Evolutionary conservation across 2,888 invertebrate species (phyloP), one percentile per base, ranked within the genome.

Genomic region (Camponotus fellah): DNA sequence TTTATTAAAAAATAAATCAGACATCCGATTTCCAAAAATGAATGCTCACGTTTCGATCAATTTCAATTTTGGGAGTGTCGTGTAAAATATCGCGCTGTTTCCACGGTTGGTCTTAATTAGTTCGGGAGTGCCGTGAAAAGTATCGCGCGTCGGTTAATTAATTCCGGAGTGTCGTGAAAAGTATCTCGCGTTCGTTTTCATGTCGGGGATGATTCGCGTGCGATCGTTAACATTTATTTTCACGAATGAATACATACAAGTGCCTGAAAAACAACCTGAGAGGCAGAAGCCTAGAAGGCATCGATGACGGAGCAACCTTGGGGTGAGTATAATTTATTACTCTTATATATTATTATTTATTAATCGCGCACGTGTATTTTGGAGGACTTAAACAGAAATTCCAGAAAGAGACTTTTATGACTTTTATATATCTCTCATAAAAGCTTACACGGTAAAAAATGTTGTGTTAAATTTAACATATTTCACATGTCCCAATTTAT

Each of bases 181-280:
- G 17, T 49, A 17, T 53, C n/a, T 5, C 46, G 46, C 46, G 46
- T 46, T 46, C 46, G 46, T 17, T 46, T n/a, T 0, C 53, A 49
- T 49, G 5, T n/a, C 53, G 17, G n/a, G 53, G 53, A 53, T n/a
- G 53, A 53, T 53, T n/a, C n/a, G n/a, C 14, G 46, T 0, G n/a
- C n/a, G n/a, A 53, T 53, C n/a, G n/a, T n/a, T 53, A 53, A 53
- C n/a, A n/a, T 53, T 53, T 53, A 53, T 53, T 53, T 53, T 53
- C 53, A n/a, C 49, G 53, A 53, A 8, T n/a, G n/a, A 53, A 6
- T 53, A 53, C 4, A 8, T 53, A 8, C 53, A 2, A 49, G 8
- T 8, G n/a, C 8, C 14, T 43, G 17, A 49, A 49, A 0, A 53
- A 53, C n/a, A 53, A 53, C 53, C 3, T 53, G 49, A 17, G 49